A percentile compares a stretch with the other conserved stretches of the same genome.
phyloP scores from a whole-genome alignment of 2,888 invertebrate genomes.

The Podabrus alpinus region DNA sequence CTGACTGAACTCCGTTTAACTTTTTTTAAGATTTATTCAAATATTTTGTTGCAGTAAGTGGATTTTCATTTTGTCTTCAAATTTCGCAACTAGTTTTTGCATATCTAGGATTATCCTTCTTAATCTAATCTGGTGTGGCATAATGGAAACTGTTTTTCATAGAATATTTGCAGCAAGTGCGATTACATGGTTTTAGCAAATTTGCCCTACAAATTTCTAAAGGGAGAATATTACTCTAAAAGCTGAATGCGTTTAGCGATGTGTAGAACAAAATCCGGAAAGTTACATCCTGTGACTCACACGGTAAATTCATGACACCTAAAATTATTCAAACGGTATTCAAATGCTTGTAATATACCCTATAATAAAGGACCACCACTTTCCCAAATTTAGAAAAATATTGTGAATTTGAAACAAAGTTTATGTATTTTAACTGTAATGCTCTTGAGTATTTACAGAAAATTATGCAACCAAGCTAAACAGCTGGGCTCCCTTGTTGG shows the following conservation, averaged over 20 bases:
- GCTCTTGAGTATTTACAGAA: neutral
- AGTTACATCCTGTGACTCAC: conserved; percentile 2
- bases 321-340: neutral
- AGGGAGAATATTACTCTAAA: neutral
- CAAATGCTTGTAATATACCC: neutral
- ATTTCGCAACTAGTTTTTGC: too few relatives aligned
- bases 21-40: neutral
- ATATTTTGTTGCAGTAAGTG: neutral
- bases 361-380: neutral
- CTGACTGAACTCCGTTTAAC: neutral
- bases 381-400: neutral
- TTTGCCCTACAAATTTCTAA: neutral
- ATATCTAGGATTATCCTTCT: neutral
- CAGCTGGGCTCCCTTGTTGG: neutral
- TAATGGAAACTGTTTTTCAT: neutral
- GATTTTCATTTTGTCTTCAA: too few relatives aligned
- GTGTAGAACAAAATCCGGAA: neutral
- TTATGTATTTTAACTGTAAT: neutral
- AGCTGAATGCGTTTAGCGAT: neutral
- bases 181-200: neutral
- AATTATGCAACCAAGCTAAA: neutral
- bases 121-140: neutral
- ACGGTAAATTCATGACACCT: neutral
- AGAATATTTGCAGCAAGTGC: neutral
- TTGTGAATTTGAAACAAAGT: neutral